Base-by-base conservation (phyloP, 2,797 vertebrate species). In the Neosilurus hyrtlii region DNA sequence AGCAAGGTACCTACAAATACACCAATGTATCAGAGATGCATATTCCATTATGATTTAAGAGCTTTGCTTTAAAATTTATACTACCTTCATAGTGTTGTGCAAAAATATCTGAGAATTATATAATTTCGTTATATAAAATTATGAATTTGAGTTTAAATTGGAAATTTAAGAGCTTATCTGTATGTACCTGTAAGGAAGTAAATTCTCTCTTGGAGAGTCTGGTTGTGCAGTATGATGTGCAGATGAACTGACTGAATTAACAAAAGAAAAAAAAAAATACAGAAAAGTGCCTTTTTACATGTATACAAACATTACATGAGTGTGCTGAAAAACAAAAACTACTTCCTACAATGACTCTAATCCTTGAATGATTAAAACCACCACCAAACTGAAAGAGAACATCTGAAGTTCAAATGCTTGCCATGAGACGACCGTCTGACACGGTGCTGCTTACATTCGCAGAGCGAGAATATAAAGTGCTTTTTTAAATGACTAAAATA, bases 391-490 rank as follows among this genome's bases (percentile, higher is more conserved):
- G 57, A 84, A 83, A 83, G 73, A 54, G 52, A 83, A 86, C 79
- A 78, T 75, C 85, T 84, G 72, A 74, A 81, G 81, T 67, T 82
- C 30, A 82, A 68, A 80, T 84, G 78, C 74, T 82, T 75, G 83
- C 67, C 84, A 63, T 75, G 57, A 86, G 68, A 87, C 79, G 62
- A 84, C 66, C 67, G 61, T 74, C 70, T 70, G 71, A 82, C 51
- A 37, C 20, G 35, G 61, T 82, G 76, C 75, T 81, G 61, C 78
- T 80, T 90, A 91, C 92, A 95, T 93, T 93, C 91, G 92, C 91
- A 94, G 92, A 93, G 94, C 92, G 94, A 94, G 86, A 82, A 93
- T 95, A 95, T 99, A 98, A 99, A 99, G 97, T 98, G 97, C 97
- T 89, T 91, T 89, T 91, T 92, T 92, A 88, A 94, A 93, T 86